phyloP scores from a whole-genome alignment of 1,140 invertebrate genomes.

The Drosophila suzukii region DNA sequence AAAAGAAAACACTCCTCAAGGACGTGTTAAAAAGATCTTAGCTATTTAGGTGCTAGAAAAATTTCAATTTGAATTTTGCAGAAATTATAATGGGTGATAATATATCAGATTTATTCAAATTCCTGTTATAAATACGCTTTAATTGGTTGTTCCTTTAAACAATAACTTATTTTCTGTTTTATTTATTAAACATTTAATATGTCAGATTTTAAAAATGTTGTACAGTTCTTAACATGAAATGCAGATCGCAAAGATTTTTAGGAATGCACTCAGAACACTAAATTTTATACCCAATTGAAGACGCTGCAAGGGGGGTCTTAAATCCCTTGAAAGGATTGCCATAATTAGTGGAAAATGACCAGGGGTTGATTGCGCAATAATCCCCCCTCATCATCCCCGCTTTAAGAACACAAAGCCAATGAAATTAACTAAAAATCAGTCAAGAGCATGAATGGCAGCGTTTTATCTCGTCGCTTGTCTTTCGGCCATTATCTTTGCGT shows the following conservation, averaged over 20 bases:
- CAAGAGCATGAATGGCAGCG: constrained; percentile 73
- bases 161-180: too few species aligned
- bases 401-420: constrained; percentile 35
- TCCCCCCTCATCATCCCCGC: constrained; percentile 1
- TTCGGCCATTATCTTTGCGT: constrained; percentile 55
- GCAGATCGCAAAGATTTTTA: not conserved
- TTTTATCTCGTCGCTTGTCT: constrained; percentile 68
- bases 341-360: constrained; percentile 21
- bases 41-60: too few species aligned
- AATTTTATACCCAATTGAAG: not conserved
- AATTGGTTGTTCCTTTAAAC: too few species aligned
- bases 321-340: not conserved
- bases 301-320: not conserved
- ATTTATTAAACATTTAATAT: too few species aligned
- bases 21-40: not conserved
- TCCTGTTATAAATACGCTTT: too few species aligned
- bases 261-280: not conserved
- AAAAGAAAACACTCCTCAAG: not conserved
- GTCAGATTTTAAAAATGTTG: too few species aligned
- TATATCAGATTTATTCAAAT: too few species aligned
- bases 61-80: too few species aligned
- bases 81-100: too few species aligned
- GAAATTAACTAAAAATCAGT: constrained; percentile 78
- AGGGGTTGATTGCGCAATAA: constrained; percentile 32
- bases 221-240: too few species aligned